Conservation (phyloP, 2,113 vertebrate genomes). For the Dasyprocta punctata region DNA sequence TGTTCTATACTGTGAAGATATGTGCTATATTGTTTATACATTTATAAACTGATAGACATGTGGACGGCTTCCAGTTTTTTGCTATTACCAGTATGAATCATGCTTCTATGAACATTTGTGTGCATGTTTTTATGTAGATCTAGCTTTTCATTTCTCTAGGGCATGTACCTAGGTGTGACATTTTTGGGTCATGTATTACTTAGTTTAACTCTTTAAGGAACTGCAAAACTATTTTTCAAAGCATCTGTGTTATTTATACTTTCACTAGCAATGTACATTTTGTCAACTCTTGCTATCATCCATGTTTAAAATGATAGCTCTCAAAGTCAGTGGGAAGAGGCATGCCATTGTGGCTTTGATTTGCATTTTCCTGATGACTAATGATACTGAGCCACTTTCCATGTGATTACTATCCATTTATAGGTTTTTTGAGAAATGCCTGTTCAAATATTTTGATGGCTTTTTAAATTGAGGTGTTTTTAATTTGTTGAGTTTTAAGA, state of each 20-base stretch:
- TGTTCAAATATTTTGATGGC: neutral
- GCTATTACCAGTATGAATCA: neutral
- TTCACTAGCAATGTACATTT: neutral
- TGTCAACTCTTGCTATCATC: neutral
- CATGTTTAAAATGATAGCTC: neutral
- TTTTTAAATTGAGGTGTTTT: neutral
- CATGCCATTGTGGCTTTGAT: neutral
- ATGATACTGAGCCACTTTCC: neutral
- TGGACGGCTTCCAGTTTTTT: neutral
- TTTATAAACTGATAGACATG: neutral
- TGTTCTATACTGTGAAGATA: neutral
- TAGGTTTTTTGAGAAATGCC: neutral
- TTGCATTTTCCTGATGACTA: neutral
- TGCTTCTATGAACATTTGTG: neutral
- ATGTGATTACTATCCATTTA: neutral
- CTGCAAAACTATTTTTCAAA: neutral
- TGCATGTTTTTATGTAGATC: neutral
- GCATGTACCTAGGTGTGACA: neutral
- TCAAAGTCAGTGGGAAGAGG: neutral
- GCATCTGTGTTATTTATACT: neutral
- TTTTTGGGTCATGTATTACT: neutral
- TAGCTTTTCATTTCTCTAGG: neutral
- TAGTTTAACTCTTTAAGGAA: neutral
- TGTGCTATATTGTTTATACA: neutral
- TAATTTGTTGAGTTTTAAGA: neutral